A percentile compares a stretch with the other conserved stretches of the same genome.
Conservation (phyloP, 2,888 invertebrate species). For the Calliphora vomitoria region DNA sequence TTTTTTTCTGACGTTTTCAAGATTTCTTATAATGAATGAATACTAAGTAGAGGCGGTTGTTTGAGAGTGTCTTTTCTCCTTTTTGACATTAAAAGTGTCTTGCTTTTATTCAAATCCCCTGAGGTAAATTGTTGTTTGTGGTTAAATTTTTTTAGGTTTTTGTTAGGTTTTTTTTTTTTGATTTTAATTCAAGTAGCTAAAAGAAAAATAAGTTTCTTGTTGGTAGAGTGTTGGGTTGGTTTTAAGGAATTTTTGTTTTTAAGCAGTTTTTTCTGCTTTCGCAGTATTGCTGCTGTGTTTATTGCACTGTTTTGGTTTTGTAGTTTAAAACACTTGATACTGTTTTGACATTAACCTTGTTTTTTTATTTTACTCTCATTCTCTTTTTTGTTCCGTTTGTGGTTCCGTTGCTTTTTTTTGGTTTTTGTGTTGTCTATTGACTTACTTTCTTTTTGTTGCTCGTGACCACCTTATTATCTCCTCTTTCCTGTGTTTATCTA, state of each 20-base stretch:
- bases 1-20: not conserved
- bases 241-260: not conserved
- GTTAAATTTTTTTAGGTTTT: not conserved
- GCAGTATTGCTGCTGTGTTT: too few species aligned
- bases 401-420: not conserved
- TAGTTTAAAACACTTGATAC: not conserved
- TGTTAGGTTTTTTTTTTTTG: not conserved
- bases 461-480: not conserved
- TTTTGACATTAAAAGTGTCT: not conserved
- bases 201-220: too few species aligned
- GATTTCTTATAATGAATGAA: not conserved
- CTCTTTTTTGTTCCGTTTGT: not conserved
- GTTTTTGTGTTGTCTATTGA: not conserved
- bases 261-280: not conserved
- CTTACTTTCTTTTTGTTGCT: not conserved
- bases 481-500: not conserved
- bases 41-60: not conserved
- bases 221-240: not conserved
- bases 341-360: not conserved
- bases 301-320: too few species aligned
- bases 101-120: not conserved
- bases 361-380: not conserved
- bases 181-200: too few species aligned
- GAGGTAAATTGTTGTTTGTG: constrained; percentile 15
- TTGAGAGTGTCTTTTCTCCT: not conserved